These are phyloP conservation scores for Triplophysa dalaica DNA, from an alignment of 2,113 vertebrate species.

Conservation along the genomic window DNA sequence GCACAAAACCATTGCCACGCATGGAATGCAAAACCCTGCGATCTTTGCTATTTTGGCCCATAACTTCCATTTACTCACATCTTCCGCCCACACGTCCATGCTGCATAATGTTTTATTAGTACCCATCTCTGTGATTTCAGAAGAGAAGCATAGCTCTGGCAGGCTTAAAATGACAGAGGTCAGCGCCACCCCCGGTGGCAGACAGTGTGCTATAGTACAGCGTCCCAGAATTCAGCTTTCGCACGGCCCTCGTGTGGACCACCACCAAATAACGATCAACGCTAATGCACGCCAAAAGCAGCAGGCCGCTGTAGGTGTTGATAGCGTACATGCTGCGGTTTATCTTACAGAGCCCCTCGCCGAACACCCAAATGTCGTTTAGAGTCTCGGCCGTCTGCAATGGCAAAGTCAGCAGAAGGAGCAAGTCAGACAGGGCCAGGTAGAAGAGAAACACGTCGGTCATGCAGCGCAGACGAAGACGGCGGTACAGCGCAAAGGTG, in stretches of 20 bases:
- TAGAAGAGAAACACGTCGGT: slow-evolving; percentile 87
- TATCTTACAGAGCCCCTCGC: slow-evolving; percentile 70
- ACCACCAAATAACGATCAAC: slow-evolving; percentile 88
- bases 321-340: slow-evolving; percentile 78
- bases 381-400: slow-evolving; percentile 65
- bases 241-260: slow-evolving; percentile 65
- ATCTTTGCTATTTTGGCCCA: slow-evolving; percentile 75
- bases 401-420: slow-evolving; percentile 84
- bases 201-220: slow-evolving; percentile 61
- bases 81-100: slow-evolving; percentile 36
- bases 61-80: slow-evolving; percentile 56
- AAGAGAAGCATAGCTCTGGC: slow-evolving; percentile 79
- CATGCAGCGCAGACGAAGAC: slow-evolving; percentile 68
- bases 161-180: slow-evolving; percentile 78
- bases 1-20: slow-evolving; percentile 81
- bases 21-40: slow-evolving; percentile 78
- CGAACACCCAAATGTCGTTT: slow-evolving; percentile 70
- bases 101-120: slow-evolving; percentile 63
- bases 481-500: slow-evolving; percentile 78
- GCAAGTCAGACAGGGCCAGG: slow-evolving; percentile 85
- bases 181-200: slow-evolving; percentile 69
- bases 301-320: slow-evolving; percentile 87
- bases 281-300: slow-evolving; percentile 89
- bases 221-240: slow-evolving; percentile 61
- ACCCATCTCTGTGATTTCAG: slow-evolving; percentile 48